Evolutionary conservation across 30 jellyfish, hydroid and myxozoan genomes (phyloP).

Genomic region (Mastigias papua): DNA sequence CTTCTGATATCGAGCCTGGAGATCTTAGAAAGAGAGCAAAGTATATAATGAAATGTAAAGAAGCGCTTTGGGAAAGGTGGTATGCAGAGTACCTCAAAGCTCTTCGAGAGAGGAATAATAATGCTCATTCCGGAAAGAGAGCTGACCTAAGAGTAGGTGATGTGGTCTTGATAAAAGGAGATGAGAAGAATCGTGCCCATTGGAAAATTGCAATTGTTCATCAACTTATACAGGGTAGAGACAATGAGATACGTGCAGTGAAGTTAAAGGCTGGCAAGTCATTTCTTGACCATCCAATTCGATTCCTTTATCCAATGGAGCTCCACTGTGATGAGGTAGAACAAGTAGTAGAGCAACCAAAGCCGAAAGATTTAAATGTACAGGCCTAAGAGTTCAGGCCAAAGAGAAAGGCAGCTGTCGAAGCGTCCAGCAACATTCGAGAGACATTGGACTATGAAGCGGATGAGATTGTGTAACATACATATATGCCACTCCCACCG

Average conservation of each 20-base stretch:
- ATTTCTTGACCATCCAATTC: slow-evolving; percentile 21
- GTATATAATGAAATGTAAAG: slow-evolving; percentile 60
- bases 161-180: slow-evolving; percentile 70
- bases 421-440: slow-evolving; percentile 13
- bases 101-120: neutral
- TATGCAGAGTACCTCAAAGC: slow-evolving; percentile 20
- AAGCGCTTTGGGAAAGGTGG: slow-evolving; percentile 77
- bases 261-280: neutral
- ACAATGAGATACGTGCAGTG: neutral
- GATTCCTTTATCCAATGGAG: slow-evolving; percentile 22
- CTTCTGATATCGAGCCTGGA: slow-evolving; percentile 35
- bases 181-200: slow-evolving; percentile 35
- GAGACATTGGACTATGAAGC: slow-evolving; percentile 53
- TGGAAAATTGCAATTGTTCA: slow-evolving; percentile 59
- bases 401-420: slow-evolving; percentile 44
- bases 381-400: slow-evolving; percentile 59
- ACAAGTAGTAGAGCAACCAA: slow-evolving; percentile 15
- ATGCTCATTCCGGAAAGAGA: neutral
- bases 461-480: neutral
- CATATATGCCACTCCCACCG: neutral
- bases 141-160: slow-evolving; percentile 38
- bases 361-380: neutral
- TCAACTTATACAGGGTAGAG: neutral
- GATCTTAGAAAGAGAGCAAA: slow-evolving; percentile 71
- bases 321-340: slow-evolving; percentile 38